Percentiles rank a stretch among this genome's conserved stretches.
Evolutionary conservation across 2,888 invertebrate genomes (phyloP).

Genomic region (Candidula unifasciata): DNA sequence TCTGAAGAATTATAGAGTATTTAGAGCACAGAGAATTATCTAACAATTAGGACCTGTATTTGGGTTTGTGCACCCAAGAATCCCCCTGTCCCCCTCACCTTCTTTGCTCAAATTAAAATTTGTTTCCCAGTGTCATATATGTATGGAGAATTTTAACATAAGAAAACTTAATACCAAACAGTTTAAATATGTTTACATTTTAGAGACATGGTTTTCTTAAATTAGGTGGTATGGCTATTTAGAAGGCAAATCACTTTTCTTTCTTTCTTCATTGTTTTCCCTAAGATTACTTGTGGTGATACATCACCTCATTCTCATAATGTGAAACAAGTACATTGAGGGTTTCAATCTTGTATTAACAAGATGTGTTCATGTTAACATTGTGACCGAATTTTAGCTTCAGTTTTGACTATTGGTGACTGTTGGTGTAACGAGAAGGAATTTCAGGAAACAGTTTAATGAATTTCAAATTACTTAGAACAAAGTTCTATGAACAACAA

Average conservation of each 20-base stretch:
- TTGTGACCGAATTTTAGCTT: slow-evolving; percentile 41
- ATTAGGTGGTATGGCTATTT: background rate
- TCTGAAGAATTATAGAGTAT: too few relatives aligned
- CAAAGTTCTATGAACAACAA: too few relatives aligned
- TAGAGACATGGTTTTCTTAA: background rate
- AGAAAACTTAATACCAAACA: too few relatives aligned
- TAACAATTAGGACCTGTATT: too few relatives aligned
- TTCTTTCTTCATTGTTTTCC: background rate
- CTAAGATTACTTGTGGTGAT: slow-evolving; percentile 35
- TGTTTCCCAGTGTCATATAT: background rate
- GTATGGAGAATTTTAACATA: background rate
- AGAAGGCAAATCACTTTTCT: background rate
- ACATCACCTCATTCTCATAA: slow-evolving; percentile 26
- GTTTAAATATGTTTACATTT: too few relatives aligned
- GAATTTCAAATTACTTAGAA: slow-evolving; percentile 20
- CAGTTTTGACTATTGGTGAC: slow-evolving; percentile 26
- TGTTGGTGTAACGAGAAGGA: slow-evolving; percentile 34
- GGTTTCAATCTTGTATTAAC: slow-evolving; percentile 38
- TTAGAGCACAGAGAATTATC: too few relatives aligned
- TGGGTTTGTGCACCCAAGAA: too few relatives aligned
- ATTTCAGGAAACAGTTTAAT: background rate
- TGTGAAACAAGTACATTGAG: slow-evolving; percentile 14
- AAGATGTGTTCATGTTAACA: slow-evolving; percentile 47
- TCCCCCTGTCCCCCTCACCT: too few relatives aligned
- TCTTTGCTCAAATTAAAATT: too few relatives aligned